Evolutionary conservation across 2,113 vertebrate species (phyloP).

Genomic region (Daubentonia madagascariensis): DNA sequence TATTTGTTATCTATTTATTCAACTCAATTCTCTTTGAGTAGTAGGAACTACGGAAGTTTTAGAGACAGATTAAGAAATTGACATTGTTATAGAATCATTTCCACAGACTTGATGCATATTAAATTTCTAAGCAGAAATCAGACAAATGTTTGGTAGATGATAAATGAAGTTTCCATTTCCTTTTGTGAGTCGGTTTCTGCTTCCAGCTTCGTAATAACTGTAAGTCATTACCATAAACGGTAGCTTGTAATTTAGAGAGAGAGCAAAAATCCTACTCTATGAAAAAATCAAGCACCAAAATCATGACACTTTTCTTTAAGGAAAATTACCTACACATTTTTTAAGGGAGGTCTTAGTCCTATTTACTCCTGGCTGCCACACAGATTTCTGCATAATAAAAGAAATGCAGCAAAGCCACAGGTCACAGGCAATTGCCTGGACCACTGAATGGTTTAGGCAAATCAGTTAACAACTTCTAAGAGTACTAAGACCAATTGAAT

Average conservation of each 20-base stretch:
- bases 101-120: background rate
- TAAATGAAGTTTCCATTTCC: background rate
- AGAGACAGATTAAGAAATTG: background rate
- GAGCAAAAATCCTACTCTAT: background rate
- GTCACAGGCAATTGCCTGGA: background rate
- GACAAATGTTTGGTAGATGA: background rate
- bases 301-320: background rate
- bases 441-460: background rate
- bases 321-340: background rate
- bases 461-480: background rate
- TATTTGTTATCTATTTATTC: background rate
- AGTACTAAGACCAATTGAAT: background rate
- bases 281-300: slow-evolving; percentile 11
- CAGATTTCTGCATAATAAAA: background rate
- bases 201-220: background rate
- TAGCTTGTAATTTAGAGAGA: background rate
- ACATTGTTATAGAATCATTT: background rate
- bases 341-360: background rate
- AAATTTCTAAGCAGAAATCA: background rate
- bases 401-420: background rate
- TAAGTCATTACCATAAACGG: background rate
- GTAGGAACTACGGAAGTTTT: background rate
- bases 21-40: background rate
- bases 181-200: background rate
- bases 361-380: background rate